These are phyloP conservation scores for Nowickia ferox DNA, from an alignment of 2,888 invertebrate genomes.

Conservation along the genomic window DNA sequence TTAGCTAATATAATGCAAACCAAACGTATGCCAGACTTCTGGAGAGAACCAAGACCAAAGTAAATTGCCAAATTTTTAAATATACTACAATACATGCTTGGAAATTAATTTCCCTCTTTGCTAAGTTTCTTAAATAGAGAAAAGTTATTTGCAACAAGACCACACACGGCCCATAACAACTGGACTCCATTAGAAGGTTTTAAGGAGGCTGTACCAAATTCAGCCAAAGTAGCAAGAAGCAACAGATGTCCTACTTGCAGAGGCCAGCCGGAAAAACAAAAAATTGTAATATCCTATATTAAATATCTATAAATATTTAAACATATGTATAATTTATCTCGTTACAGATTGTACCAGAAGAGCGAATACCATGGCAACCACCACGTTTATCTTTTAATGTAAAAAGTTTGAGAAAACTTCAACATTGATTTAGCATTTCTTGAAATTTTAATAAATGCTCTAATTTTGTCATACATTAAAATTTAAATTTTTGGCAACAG, in stretches of 20 bases:
- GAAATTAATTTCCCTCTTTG: neutral
- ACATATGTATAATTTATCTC: constrained; percentile 7
- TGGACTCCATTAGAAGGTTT: constrained; percentile 46
- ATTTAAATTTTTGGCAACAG: neutral
- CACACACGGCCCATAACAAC: constrained; percentile 74
- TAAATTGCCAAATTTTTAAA: constrained; percentile 67
- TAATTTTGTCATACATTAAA: neutral
- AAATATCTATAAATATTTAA: neutral
- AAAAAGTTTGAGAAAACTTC: constrained; percentile 58
- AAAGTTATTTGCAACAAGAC: constrained; percentile 79
- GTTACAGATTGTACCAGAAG: constrained; percentile 80
- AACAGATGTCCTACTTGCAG: constrained; percentile 80
- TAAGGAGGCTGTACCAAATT: constrained; percentile 21
- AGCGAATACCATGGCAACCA: constrained; percentile 82
- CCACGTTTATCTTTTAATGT: constrained; percentile 79
- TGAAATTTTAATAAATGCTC: neutral
- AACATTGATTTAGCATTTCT: neutral
- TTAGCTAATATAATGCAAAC: constrained; percentile 87
- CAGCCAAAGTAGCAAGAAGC: constrained; percentile 62
- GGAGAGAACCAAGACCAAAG: constrained; percentile 87
- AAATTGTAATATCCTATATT: constrained; percentile 73
- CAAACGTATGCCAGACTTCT: constrained; percentile 87
- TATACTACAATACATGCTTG: neutral
- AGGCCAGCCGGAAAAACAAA: constrained; percentile 78
- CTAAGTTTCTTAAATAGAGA: constrained; percentile 81